Evolutionary conservation across 2,797 vertebrate species (phyloP).

Genomic region (Clarias pachynema): DNA sequence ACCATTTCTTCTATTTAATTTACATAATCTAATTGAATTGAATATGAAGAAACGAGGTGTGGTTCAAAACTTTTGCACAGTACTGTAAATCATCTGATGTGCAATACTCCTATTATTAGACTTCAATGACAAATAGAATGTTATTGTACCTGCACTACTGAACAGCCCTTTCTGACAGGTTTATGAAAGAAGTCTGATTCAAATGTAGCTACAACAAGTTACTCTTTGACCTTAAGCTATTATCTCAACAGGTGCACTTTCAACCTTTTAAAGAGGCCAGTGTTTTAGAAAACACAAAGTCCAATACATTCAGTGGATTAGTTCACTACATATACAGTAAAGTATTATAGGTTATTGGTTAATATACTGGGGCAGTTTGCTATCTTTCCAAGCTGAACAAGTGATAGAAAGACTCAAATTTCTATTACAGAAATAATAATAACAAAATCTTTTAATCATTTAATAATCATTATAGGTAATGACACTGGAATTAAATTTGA

Average conservation of each 20-base stretch:
- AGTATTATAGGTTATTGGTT: neutral
- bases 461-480: neutral
- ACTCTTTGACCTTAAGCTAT: neutral
- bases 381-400: neutral
- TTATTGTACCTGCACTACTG: neutral
- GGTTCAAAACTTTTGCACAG: no score
- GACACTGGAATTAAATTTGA: neutral
- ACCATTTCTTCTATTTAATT: no score
- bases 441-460: neutral
- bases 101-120: neutral
- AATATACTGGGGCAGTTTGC: neutral
- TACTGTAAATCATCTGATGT: neutral
- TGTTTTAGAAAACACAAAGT: neutral
- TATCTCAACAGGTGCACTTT: constrained; percentile 1
- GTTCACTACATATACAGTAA: neutral
- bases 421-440: neutral
- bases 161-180: neutral
- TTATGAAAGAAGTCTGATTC: neutral
- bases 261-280: neutral
- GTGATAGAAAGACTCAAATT: neutral
- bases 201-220: neutral
- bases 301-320: neutral
- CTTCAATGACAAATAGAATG: neutral
- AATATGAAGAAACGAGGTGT: no score
- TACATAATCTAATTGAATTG: no score